Conservation (phyloP, 2,888 invertebrate species). For the Thymelicus lineola region DNA sequence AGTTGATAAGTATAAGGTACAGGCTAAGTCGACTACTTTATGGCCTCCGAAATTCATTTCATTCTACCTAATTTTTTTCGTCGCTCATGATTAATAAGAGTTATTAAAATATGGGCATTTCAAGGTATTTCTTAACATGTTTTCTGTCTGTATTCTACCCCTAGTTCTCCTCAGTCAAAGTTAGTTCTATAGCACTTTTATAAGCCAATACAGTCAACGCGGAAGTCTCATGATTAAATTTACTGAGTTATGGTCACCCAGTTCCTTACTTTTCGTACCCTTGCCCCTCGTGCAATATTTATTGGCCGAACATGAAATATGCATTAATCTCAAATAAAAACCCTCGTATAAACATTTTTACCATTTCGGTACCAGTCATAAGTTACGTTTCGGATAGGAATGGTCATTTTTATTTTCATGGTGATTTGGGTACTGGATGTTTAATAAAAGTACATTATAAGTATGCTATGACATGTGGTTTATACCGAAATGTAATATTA, state of each 20-base stretch:
- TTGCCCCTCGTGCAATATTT: constrained; percentile 65
- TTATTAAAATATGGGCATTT: too few species aligned
- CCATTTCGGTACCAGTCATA: constrained; percentile 39
- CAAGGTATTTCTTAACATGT: too few species aligned
- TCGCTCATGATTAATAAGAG: too few species aligned
- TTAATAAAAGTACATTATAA: constrained; percentile 1
- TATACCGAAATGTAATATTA: too few species aligned
- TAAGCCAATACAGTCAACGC: constrained; percentile 54
- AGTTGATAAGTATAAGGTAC: too few species aligned
- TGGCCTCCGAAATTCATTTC: too few species aligned
- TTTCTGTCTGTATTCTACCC: too few species aligned
- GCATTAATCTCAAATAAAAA: constrained; percentile 61
- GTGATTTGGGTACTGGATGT: constrained; percentile 14
- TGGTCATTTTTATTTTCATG: constrained; percentile 26
- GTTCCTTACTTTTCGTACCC: constrained; percentile 64
- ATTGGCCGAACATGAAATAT: constrained; percentile 67
- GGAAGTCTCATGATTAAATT: constrained; percentile 71
- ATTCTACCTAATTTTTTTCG: too few species aligned
- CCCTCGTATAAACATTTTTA: constrained; percentile 61
- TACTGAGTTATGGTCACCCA: constrained; percentile 68
- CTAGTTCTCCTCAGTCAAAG: not conserved
- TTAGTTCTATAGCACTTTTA: constrained; percentile 32
- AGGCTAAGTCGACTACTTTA: too few species aligned
- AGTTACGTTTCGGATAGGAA: constrained; percentile 33
- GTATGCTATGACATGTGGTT: not conserved